A percentile compares a stretch with the other conserved stretches of the same genome.
These are phyloP conservation scores for Ptilodon capucinus DNA, from an alignment of 2,888 invertebrate species.

Conservation along the genomic window DNA sequence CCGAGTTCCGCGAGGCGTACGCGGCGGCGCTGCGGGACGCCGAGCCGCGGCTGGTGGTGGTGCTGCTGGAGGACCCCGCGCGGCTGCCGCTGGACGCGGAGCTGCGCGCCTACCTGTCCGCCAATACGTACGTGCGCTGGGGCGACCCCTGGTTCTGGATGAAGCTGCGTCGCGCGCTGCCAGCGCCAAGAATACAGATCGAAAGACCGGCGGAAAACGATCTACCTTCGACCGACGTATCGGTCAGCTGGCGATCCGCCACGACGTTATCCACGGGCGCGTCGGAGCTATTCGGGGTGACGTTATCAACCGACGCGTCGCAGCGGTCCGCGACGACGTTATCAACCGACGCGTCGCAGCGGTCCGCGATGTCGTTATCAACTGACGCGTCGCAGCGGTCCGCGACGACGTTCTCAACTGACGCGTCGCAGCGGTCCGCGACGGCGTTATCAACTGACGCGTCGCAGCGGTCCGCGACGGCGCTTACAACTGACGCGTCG, in stretches of 20 bases:
- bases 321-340: not conserved
- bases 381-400: not conserved
- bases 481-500: not conserved
- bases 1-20: slow-evolving; percentile 84
- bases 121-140: slow-evolving; percentile 91
- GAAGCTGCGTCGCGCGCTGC: slow-evolving; percentile 88
- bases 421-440: not conserved
- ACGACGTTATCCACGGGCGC: not conserved
- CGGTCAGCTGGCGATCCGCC: not conserved
- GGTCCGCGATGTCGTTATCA: not conserved
- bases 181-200: too few relatives aligned
- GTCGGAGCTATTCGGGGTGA: not conserved
- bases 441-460: not conserved
- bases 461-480: too few relatives aligned
- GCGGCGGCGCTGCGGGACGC: slow-evolving; percentile 46
- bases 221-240: not conserved
- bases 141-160: slow-evolving; percentile 92
- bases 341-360: not conserved
- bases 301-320: not conserved
- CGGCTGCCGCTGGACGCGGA: slow-evolving; percentile 83
- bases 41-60: slow-evolving; percentile 86
- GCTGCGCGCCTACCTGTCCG: slow-evolving; percentile 84
- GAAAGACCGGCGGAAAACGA: not conserved
- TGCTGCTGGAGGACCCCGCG: slow-evolving; percentile 79
- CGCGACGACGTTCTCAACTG: not conserved